Evolutionary conservation across 2,888 invertebrate species (phyloP).

Genomic region (Cephus rjabovi): DNA sequence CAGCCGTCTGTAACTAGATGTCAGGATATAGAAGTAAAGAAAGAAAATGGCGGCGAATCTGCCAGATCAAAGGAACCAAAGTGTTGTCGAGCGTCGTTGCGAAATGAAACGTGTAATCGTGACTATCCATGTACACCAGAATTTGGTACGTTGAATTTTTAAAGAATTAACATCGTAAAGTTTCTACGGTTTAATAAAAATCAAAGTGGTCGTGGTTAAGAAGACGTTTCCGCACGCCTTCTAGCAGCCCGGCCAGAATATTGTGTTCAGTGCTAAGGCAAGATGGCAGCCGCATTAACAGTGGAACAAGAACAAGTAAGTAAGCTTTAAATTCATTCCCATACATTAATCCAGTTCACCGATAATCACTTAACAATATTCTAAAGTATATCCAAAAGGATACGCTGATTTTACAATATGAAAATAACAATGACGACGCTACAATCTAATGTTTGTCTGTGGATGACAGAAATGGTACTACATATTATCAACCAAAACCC

Average conservation of each 20-base stretch:
- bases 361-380: not conserved
- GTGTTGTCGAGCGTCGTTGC: not conserved
- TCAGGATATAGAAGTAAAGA: not conserved
- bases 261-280: conserved; percentile 45
- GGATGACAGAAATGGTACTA: not conserved
- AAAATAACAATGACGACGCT: not conserved
- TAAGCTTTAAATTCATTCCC: conserved; percentile 54
- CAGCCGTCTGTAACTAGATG: not conserved
- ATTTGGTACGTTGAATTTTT: not conserved
- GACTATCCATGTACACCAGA: not conserved
- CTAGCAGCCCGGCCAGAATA: conserved; percentile 28
- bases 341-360: not conserved
- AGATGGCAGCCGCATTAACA: conserved; percentile 81
- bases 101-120: not conserved
- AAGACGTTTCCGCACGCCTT: not conserved
- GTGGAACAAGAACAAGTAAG: conserved; percentile 84
- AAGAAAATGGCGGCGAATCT: not conserved
- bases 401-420: not conserved
- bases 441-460: not conserved
- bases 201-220: not conserved
- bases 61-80: not conserved
- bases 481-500: not conserved
- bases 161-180: not conserved
- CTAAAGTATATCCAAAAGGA: not conserved
- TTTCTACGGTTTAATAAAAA: not conserved